Percentiles rank a stretch among this genome's conserved stretches.
These are phyloP conservation scores for Mareca strepera DNA, from an alignment of 2,797 vertebrate genomes.

Conservation along the genomic window DNA sequence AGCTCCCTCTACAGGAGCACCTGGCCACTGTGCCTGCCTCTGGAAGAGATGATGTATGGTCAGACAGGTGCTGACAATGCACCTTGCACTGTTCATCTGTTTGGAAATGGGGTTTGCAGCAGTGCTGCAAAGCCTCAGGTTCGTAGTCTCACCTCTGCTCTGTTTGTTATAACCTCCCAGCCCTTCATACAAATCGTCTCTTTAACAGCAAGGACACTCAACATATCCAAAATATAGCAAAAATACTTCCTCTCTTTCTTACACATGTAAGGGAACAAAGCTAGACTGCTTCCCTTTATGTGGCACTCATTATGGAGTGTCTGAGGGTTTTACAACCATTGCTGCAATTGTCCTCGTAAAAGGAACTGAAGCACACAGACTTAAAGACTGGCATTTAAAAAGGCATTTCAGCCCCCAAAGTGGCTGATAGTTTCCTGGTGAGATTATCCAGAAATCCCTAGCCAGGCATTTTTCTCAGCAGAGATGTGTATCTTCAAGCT, in stretches of 20 bases:
- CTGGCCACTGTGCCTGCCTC: neutral
- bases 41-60: neutral
- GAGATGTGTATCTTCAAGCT: neutral
- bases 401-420: neutral
- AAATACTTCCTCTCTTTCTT: neutral
- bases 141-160: neutral
- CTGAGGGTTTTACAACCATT: neutral
- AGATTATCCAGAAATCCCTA: neutral
- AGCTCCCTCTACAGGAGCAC: neutral
- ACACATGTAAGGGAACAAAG: neutral
- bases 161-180: neutral
- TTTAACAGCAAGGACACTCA: neutral
- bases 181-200: neutral
- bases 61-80: neutral
- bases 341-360: neutral
- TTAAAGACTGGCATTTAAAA: neutral
- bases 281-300: neutral
- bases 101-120: neutral
- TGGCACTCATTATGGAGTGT: neutral
- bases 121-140: neutral
- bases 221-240: neutral
- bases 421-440: neutral
- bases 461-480: neutral
- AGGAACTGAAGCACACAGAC: neutral
- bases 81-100: neutral